Evolutionary conservation across 2,888 invertebrate species (phyloP).

Genomic region (Hedya salicella): DNA sequence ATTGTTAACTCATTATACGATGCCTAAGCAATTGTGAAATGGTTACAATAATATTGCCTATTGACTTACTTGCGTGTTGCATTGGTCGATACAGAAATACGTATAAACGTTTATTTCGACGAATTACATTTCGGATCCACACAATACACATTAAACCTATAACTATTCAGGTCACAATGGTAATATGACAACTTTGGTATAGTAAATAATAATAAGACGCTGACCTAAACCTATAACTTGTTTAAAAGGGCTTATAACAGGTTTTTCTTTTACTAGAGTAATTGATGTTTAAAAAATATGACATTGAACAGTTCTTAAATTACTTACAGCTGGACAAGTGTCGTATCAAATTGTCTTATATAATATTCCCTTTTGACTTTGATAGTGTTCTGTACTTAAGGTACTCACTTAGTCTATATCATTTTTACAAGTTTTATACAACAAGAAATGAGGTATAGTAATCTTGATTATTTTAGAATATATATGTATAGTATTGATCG

Average conservation of each 20-base stretch:
- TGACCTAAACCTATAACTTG: constrained; percentile 24
- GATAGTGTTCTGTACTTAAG: neutral
- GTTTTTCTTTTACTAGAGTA: constrained; percentile 13
- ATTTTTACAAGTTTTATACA: neutral
- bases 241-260: constrained; percentile 26
- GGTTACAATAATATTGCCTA: constrained; percentile 6
- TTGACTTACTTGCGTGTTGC: constrained; percentile 27
- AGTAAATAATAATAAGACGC: constrained; percentile 21
- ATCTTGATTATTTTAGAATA: constrained; percentile 2
- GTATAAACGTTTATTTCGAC: constrained; percentile 3
- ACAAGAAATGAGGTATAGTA: neutral
- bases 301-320: constrained; percentile 1
- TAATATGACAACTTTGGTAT: constrained; percentile 44
- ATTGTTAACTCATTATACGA: neutral
- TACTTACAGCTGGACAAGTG: constrained; percentile 7
- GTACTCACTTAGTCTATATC: neutral
- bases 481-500: neutral
- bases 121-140: constrained; percentile 11
- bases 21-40: constrained; percentile 7
- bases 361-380: constrained; percentile 3
- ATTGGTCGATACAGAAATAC: constrained; percentile 22
- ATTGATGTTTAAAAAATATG: constrained; percentile 14
- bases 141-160: constrained; percentile 45
- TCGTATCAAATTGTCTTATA: constrained; percentile 2
- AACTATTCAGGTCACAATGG: constrained; percentile 55